Evolutionary conservation across 2,113 vertebrate species (phyloP), one percentile per base, ranked within the genome.

Genomic region (Zonotrichia leucophrys): DNA sequence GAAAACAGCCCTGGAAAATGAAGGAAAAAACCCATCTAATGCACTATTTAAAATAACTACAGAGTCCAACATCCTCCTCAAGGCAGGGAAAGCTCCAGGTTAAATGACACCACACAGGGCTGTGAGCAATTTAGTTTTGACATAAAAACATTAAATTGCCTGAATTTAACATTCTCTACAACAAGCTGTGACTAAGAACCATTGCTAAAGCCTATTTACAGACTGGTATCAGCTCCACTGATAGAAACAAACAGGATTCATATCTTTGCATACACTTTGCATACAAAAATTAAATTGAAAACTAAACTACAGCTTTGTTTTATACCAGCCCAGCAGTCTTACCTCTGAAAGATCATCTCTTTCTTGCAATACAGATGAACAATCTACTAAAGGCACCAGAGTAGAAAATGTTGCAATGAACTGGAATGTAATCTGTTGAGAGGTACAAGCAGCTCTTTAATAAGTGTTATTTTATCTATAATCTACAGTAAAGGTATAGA

Each of bases 381-480:
- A 99, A 96, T 99, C 99, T 95, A 99, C 99, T 98, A 99, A 99
- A 99, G 99, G 99, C 99, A 99, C 99, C 97, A 99, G 98, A 97
- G 99, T 99, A 96, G 99, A 99, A 98, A 99, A 99, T 10, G 99
- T 99, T 97, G 99, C 99, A 97, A 99, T 99, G 97, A 99, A 99
- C 90, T 99, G 99, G 98, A 99, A 99, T 97, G 99, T 99, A 97
- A 99, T 99, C 99, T 99, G 97, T 82, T 81, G 83, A 85, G 95
- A 95, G 46, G 97, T 15, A 69, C 18, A 96, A 93, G 89, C 9
- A 75, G 78, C n/a, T 94, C 81, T 69, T 94, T 44, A 94, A 14
- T 28, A 58, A 66, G 33, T 33, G 58, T 85, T 86, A 83, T 2
- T 41, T 20, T 9, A 44, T 27, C 33, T 30, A 74, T 23, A 72